phyloP scores from a whole-genome alignment of 2,888 invertebrate species.

The Apotomis turbidana region DNA sequence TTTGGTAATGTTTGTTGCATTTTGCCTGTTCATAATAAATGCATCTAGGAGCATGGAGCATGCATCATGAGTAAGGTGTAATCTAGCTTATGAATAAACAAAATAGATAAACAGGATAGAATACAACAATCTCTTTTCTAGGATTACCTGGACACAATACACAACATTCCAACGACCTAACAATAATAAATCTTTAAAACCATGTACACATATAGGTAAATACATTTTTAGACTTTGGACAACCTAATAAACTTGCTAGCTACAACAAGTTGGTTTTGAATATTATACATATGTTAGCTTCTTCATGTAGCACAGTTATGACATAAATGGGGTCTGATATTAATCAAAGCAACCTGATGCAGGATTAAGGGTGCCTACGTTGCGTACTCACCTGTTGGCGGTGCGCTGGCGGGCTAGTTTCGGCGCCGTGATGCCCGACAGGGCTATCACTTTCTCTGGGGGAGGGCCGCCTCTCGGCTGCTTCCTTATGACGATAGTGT shows the following conservation, averaged over 20 bases:
- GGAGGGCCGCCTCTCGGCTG: conserved; percentile 94
- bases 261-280: background rate
- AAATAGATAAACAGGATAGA: no score
- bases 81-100: no score
- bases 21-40: no score
- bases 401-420: conserved; percentile 86
- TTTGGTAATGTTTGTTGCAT: no score
- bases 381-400: conserved; percentile 69
- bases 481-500: conserved; percentile 96
- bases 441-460: conserved; percentile 94
- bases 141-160: no score
- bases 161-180: no score
- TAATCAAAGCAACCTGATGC: background rate
- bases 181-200: no score
- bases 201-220: no score
- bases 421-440: conserved; percentile 96
- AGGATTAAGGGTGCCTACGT: conserved; percentile 12
- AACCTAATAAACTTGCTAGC: background rate
- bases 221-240: background rate
- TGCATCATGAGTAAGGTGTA: no score
- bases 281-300: no score
- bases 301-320: background rate
- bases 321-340: conserved; percentile 5
- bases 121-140: no score
- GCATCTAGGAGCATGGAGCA: no score